Evolutionary conservation across 2,797 vertebrate genomes (phyloP).

Genomic region (Gadopsis marmoratus): DNA sequence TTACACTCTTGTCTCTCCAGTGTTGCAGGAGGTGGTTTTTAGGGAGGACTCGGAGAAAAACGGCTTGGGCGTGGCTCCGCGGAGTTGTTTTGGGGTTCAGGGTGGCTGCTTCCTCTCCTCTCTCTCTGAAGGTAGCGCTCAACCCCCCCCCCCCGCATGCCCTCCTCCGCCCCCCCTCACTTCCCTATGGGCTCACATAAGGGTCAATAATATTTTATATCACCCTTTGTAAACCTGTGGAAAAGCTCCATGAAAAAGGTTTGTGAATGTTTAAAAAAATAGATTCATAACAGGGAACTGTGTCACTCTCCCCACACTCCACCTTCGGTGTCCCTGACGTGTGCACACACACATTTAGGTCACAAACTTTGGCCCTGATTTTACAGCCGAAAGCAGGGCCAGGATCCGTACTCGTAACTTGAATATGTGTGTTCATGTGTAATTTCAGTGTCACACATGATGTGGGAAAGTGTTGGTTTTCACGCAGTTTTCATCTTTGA

Average conservation of each 20-base stretch:
- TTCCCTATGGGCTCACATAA: constrained; percentile 28
- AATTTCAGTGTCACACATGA: not conserved
- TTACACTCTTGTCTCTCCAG: constrained; percentile 81
- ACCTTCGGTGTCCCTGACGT: not conserved
- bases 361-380: not conserved
- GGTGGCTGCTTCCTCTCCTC: constrained; percentile 89
- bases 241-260: not conserved
- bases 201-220: constrained; percentile 15
- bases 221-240: constrained; percentile 20
- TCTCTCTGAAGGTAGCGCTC: constrained; percentile 86
- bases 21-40: constrained; percentile 89
- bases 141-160: not conserved
- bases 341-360: not conserved
- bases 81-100: constrained; percentile 89
- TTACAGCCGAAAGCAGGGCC: not conserved
- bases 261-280: constrained; percentile 13
- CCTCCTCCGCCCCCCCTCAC: not conserved
- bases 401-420: not conserved
- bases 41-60: constrained; percentile 89
- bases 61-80: constrained; percentile 85
- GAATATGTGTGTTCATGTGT: not conserved
- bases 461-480: constrained; percentile 11
- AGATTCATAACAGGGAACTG: not conserved
- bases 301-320: too few species aligned
- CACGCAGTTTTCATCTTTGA: not conserved